phyloP scores from a whole-genome alignment of 2,888 invertebrate species.

The Tiliacea citrago region DNA sequence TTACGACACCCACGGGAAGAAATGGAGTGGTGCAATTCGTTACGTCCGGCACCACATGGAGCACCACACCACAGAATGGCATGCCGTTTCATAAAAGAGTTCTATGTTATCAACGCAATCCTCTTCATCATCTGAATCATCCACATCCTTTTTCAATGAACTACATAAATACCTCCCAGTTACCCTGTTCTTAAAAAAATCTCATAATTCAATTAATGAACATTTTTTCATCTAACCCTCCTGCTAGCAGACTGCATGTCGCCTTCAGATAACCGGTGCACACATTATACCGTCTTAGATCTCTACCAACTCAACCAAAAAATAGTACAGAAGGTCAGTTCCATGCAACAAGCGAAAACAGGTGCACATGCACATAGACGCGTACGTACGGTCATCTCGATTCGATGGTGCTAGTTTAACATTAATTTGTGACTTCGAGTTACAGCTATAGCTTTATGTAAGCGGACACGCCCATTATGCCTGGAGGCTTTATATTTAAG shows the following conservation, averaged over 20 bases:
- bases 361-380: background rate
- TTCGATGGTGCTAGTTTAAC: no score
- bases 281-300: slow-evolving; percentile 83
- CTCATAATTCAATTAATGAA: background rate
- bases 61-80: background rate
- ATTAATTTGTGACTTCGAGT: no score
- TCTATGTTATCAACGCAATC: background rate
- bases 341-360: background rate
- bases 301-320: slow-evolving; percentile 62
- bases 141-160: background rate
- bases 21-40: no score
- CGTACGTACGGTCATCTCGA: no score
- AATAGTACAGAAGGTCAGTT: slow-evolving; percentile 55
- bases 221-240: slow-evolving; percentile 50
- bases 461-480: no score
- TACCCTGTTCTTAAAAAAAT: background rate
- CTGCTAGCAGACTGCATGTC: slow-evolving; percentile 77
- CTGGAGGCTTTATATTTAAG: no score
- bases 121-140: background rate
- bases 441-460: no score
- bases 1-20: no score
- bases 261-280: slow-evolving; percentile 83
- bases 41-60: no score
- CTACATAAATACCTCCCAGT: background rate
- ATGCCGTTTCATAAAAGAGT: background rate